Evolutionary conservation across 2,888 invertebrate species (phyloP), one percentile per base, ranked within the genome.

Genomic region (Sicus ferrugineus): DNA sequence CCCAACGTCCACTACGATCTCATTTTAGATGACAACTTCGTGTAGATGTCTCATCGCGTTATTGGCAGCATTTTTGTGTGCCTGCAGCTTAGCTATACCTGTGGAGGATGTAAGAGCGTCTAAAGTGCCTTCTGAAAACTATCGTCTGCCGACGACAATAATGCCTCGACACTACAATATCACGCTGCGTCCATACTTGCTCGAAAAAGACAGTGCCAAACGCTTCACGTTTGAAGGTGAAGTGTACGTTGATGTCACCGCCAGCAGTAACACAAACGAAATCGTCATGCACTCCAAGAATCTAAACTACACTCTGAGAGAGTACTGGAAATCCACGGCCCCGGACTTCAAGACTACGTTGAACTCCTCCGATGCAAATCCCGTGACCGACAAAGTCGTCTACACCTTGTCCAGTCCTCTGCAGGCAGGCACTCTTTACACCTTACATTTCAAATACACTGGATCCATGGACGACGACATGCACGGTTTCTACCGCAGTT

Each of bases 111-210:
- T 68, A 0, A 52, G 74, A 26, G 66, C 71, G 28, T 70, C 71
- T 1, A 73, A 75, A 0, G 38, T 26, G 11, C 46, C 56, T 1
- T 26, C 68, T 11, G 62, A 56, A 3, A 75, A 81, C 2, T 85
- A 82, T 56, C 79, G 84, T 30, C 72, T 85, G 14, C 73, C 78
- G 4, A 34, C 58, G 2, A 83, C 79, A 0, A 85, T 90, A 0
- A 70, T 68, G 1, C 91, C 91, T 0, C 76, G 73, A 0, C 81
- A 81, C n/a, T 92, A 91, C 73, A 82, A 85, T 31, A 83, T 91
- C 0, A 75, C 83, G 0, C 75, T 91, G 5, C 84, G 82, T 0
- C 89, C 89, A 0, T 86, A 88, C 73, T 85, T 90, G 3, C 81
- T 86, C 28, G 76, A 74, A 16, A 69, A n/a, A 48, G 81, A 83